These are phyloP conservation scores for Prosopocoilus inquinatus DNA, from an alignment of 2,888 invertebrate species.

Conservation along the genomic window DNA sequence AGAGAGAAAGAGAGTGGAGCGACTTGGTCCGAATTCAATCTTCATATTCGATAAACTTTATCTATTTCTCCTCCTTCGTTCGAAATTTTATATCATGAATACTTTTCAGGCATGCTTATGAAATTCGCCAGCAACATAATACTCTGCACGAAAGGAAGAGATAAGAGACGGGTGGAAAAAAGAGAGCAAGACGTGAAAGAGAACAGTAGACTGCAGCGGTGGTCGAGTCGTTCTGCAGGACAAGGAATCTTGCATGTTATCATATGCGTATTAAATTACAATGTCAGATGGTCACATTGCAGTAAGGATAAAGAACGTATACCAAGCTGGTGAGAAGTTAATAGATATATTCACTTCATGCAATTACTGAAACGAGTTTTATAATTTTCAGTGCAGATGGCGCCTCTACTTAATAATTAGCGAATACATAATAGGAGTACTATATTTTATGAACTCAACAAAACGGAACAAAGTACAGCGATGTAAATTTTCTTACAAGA, in stretches of 20 bases:
- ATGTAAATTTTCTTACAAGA: too few relatives aligned
- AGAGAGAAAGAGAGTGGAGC: constrained; percentile 13
- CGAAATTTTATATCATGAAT: constrained; percentile 3
- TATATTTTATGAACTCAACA: too few relatives aligned
- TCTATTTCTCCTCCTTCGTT: constrained; percentile 6
- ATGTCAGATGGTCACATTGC: neutral
- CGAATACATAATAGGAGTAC: too few relatives aligned
- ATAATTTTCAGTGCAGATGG: too few relatives aligned
- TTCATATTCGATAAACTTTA: constrained; percentile 20
- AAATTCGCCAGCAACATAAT: neutral
- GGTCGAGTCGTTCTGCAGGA: neutral
- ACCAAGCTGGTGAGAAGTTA: too few relatives aligned
- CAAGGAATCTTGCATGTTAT: neutral
- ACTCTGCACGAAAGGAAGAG: neutral
- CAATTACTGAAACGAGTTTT: too few relatives aligned
- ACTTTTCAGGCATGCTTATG: neutral
- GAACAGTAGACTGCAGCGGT: constrained; percentile 2
- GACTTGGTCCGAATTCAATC: constrained; percentile 18
- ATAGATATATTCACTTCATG: too few relatives aligned
- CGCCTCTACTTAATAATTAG: too few relatives aligned
- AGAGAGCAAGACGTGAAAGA: neutral
- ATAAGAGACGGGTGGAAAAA: neutral
- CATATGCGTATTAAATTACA: neutral
- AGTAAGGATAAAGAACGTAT: too few relatives aligned
- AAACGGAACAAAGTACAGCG: too few relatives aligned